Evolutionary conservation across 2,113 vertebrate genomes (phyloP).

Genomic region (Lepus europaeus): DNA sequence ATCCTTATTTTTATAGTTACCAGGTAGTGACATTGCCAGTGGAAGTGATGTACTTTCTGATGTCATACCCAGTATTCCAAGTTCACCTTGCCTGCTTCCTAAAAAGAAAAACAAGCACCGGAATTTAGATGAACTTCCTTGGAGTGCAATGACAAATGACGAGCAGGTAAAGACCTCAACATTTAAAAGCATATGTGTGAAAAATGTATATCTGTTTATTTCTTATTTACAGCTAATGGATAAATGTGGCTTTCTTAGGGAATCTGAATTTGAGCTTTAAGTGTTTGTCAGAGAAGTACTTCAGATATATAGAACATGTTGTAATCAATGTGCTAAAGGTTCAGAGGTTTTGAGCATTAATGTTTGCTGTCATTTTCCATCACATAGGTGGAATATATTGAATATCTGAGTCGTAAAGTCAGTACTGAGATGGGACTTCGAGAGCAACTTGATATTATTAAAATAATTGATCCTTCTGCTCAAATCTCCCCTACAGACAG

Average conservation of each 20-base stretch:
- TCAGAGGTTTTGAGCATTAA: slow-evolving; percentile 57
- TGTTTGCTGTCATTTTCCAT: slow-evolving; percentile 73
- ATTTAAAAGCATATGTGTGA: slow-evolving; percentile 21
- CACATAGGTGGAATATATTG: slow-evolving; percentile 98
- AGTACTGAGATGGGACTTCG: slow-evolving; percentile 99
- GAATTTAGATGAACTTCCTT: slow-evolving; percentile 98
- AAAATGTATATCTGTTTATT: slow-evolving; percentile 41
- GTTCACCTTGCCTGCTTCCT: slow-evolving; percentile 95
- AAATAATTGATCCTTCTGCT: slow-evolving; percentile 98
- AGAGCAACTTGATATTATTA: slow-evolving; percentile 99
- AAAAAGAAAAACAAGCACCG: slow-evolving; percentile 96
- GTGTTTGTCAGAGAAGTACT: slow-evolving; percentile 41
- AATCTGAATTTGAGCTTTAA: slow-evolving; percentile 63
- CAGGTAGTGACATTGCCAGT: slow-evolving; percentile 97
- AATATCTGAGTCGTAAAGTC: slow-evolving; percentile 98
- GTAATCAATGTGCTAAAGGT: slow-evolving; percentile 55
- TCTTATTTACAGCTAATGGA: slow-evolving; percentile 10
- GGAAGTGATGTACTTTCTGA: slow-evolving; percentile 98
- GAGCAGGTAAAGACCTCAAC: slow-evolving; percentile 91
- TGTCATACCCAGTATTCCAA: slow-evolving; percentile 97
- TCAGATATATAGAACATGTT: slow-evolving; percentile 19
- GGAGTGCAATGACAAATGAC: slow-evolving; percentile 99
- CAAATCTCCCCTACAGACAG: slow-evolving; percentile 99
- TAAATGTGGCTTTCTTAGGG: slow-evolving; percentile 60
- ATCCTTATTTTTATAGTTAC: slow-evolving; percentile 88